Evolutionary conservation across 2,113 vertebrate species (phyloP), one percentile per base, ranked within the genome.

Genomic region (Hydropotes inermis): DNA sequence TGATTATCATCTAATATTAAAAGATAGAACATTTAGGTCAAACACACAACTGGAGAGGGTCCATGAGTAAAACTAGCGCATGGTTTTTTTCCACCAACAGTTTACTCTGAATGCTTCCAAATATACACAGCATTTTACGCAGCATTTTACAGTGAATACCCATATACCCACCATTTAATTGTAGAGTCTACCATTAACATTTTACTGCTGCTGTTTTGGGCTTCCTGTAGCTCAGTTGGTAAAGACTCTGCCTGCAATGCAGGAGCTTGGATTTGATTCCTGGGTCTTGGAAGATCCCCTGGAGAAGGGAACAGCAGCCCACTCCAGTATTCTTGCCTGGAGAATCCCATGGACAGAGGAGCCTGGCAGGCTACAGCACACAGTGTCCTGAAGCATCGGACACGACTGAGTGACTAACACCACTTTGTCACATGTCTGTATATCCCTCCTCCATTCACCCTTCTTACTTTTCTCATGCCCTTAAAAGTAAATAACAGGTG

Each of bases 61-160:
- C 50, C 16, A 19, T 3, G 2, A 14, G 14, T 87, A 89, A 90
- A 28, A 86, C 64, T 7, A 94, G 90, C 61, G 85, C 76, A 87
- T 10, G 1, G 7, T 95, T 47, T 33, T 4, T 4, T 23, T 1
- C 4, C 52, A 43, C 28, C 33, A 61, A 57, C 12, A 25, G n/a
- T 90, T 94, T 54, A 82, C 95, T 70, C 50, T 81, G 55, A 93
- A 7, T 93, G n/a, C 81, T 97, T 97, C 91, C 64, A 95, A 87
- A 76, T 60, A 92, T 27, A 47, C 39, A 76, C 36, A 86, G 55
- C 83, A 52, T 55, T 83, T 58, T 81, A 50, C 78, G 81, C 87
- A 97, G 70, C 79, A 81, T 92, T 93, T 96, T 92, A 88, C 47
- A 78, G 84, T 90, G 79, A 96, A 70, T 15, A 74, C 15, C 47